phyloP scores from a whole-genome alignment of 2,797 vertebrate genomes.

The Hapalemur alaotrensis region DNA sequence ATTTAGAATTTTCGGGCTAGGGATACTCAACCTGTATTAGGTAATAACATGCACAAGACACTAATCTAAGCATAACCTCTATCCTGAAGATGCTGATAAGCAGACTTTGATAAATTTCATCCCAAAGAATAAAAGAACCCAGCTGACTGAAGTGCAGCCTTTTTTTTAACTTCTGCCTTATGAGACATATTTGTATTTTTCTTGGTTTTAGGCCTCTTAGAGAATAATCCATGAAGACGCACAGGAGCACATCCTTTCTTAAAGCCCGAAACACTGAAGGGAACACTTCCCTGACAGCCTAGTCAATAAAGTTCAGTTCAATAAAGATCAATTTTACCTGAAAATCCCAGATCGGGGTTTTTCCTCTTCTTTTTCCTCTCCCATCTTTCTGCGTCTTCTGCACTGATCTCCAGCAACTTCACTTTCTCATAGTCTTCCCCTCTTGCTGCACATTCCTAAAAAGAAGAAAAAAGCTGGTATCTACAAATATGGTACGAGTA shows the following conservation, averaged over 20 bases:
- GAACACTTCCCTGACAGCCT: not conserved
- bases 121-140: not conserved
- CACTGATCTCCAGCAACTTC: conserved; percentile 95
- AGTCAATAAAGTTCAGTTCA: not conserved
- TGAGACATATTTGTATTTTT: not conserved
- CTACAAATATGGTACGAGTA: not conserved
- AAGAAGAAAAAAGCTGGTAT: not conserved
- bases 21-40: not conserved
- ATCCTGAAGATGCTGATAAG: not conserved
- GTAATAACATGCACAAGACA: not conserved
- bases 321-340: conserved; percentile 85
- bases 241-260: not conserved
- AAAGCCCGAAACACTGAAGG: not conserved
- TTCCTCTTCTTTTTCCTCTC: conserved; percentile 96
- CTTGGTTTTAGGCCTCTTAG: not conserved
- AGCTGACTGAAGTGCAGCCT: not conserved
- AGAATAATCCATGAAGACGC: not conserved
- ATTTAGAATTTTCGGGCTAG: not conserved
- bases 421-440: conserved; percentile 95
- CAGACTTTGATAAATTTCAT: not conserved
- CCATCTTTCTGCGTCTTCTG: conserved; percentile 95
- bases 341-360: conserved; percentile 96
- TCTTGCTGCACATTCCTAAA: conserved; percentile 91
- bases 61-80: not conserved
- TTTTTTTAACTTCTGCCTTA: not conserved